Evolutionary conservation across 2,113 vertebrate genomes (phyloP), one percentile per base, ranked within the genome.

Genomic region (Festucalex cinctus): DNA sequence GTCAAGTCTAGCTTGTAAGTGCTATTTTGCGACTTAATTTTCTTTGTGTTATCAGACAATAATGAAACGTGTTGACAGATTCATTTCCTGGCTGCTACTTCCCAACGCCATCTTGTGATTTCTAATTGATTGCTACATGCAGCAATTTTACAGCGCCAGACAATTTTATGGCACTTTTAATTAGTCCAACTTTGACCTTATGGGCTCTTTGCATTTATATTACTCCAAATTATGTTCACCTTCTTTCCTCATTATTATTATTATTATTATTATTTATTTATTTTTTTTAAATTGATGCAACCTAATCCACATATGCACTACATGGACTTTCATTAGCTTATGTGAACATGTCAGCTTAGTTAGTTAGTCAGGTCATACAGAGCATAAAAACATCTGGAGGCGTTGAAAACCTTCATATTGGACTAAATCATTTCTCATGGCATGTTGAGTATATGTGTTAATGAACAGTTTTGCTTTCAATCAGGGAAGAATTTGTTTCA

Each of bases 101-200:
- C 83, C 79, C 66, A 69, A 63, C 78, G 83, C 79, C 79, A 62
- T 85, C 86, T 81, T 81, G 84, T 76, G 83, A 87, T 88, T 85
- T 87, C 79, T 87, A 88, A 90, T 90, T 90, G 88, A 88, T 88
- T 82, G 88, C 81, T 86, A 81, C 84, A 82, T 53, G 78, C 75
- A 49, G 80, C 77, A 70, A 74, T 84, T 88, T 89, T 85, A 85
- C 64, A 70, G 80, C 78, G 68, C 70, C 22, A 77, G 69, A 78
- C 71, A 79, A 82, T 84, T 89, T 89, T 87, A 87, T 84, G 79
- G 86, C 84, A 71, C 77, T 87, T 87, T 88, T 90, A 87, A 90
- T 90, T 90, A 88, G 88, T 79, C 79, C 81, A 89, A 87, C 88
- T 90, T 86, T 90, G 88, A 90, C 88, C 88, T 88, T 87, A 85